phyloP scores from a whole-genome alignment of 2,113 vertebrate genomes.

The Passer montanus region DNA sequence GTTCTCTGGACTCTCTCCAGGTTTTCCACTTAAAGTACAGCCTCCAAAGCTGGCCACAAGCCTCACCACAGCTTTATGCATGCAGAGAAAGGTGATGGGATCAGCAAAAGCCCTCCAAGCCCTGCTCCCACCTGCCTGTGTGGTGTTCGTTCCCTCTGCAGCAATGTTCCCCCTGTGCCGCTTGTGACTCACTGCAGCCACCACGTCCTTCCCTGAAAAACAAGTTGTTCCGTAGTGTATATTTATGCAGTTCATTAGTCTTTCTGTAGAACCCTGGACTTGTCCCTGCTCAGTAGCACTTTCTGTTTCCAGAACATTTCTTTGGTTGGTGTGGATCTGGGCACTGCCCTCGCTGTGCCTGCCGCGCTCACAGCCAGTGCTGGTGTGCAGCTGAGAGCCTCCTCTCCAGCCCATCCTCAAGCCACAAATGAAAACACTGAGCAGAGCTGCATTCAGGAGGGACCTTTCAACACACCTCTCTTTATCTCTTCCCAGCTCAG shows the following conservation, averaged over 20 bases:
- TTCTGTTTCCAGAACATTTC: background rate
- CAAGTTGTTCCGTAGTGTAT: background rate
- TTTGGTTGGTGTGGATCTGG: rapidly evolving
- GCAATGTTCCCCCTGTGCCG: background rate
- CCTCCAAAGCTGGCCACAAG: background rate
- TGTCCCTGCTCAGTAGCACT: background rate
- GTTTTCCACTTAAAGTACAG: background rate
- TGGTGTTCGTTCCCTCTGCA: background rate
- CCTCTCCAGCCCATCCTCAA: background rate
- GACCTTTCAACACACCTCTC: background rate
- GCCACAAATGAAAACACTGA: background rate
- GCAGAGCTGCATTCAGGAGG: background rate
- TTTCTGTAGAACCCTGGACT: background rate
- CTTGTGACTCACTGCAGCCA: background rate
- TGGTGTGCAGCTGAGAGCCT: rapidly evolving
- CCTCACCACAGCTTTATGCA: rapidly evolving
- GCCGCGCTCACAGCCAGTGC: rapidly evolving
- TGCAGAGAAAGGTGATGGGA: background rate
- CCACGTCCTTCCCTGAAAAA: background rate
- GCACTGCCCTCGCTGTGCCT: rapidly evolving
- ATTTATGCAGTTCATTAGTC: background rate
- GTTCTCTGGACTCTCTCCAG: background rate
- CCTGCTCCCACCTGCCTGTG: background rate
- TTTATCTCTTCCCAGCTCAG: background rate
- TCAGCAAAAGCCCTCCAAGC: background rate